Conservation (phyloP, 2,113 vertebrate genomes). For the Petrocephalus zakoni region DNA sequence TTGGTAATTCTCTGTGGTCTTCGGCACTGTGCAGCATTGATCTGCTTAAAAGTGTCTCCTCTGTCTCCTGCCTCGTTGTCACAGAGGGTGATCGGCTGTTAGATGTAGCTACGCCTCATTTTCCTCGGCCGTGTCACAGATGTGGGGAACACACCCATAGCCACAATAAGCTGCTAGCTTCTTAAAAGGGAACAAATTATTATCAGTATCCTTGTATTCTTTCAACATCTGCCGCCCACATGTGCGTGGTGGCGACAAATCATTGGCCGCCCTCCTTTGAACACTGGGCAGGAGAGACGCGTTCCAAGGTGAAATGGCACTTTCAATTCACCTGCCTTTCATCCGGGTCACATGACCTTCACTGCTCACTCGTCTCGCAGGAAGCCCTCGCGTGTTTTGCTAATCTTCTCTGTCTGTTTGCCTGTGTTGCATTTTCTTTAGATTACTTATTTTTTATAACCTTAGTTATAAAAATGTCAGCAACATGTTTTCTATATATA, state of each 20-base stretch:
- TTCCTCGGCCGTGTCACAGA: neutral
- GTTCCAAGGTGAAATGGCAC: neutral
- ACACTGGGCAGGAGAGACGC: neutral
- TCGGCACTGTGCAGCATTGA: slow-evolving; percentile 3
- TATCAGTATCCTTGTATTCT: neutral
- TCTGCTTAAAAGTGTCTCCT: neutral
- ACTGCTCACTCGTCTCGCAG: neutral
- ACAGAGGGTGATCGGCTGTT: neutral
- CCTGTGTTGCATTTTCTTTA: neutral
- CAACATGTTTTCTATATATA: neutral
- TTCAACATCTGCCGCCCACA: no score
- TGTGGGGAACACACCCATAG: neutral
- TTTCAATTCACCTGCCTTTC: neutral
- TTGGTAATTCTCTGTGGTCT: neutral
- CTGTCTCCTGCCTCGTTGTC: neutral
- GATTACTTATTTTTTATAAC: neutral
- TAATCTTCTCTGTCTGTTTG: neutral
- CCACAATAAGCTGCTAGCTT: neutral
- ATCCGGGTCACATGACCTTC: neutral
- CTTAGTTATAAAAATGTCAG: no score
- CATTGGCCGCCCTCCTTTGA: neutral
- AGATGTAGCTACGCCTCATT: neutral
- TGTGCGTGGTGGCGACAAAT: neutral
- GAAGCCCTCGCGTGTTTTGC: neutral
- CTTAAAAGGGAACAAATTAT: neutral